Percentiles rank a stretch among this genome's conserved stretches.
These are phyloP conservation scores for Lepeophtheirus salmonis DNA, from an alignment of 1,140 invertebrate species.

Conservation along the genomic window DNA sequence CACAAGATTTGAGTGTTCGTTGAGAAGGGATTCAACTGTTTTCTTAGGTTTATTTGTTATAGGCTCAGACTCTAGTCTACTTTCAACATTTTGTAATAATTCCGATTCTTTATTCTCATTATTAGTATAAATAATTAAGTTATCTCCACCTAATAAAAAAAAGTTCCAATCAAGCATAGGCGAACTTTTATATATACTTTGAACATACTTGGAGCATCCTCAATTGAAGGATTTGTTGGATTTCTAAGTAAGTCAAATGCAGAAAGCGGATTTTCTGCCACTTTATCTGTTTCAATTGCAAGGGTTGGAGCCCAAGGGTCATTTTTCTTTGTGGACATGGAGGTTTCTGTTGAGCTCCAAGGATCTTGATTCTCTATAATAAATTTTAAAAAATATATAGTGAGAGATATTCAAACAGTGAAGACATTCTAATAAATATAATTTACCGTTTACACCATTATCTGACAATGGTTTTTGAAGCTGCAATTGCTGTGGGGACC, in stretches of 20 bases:
- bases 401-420: neutral
- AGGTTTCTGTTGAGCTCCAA: neutral
- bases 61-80: too few relatives aligned
- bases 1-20: conserved; percentile 77
- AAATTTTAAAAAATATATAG: neutral
- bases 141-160: too few relatives aligned
- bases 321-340: neutral
- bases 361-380: neutral
- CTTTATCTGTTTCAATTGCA: neutral
- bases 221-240: too few relatives aligned
- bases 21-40: conserved; percentile 75
- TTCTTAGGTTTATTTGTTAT: conserved; percentile 45
- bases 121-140: too few relatives aligned
- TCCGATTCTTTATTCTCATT: too few relatives aligned
- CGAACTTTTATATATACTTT: too few relatives aligned
- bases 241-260: neutral
- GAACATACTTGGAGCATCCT: too few relatives aligned
- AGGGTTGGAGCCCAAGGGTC: neutral
- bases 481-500: conserved; percentile 4
- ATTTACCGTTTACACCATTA: neutral
- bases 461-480: neutral
- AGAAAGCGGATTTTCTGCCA: neutral
- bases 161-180: too few relatives aligned
- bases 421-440: neutral
- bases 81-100: too few relatives aligned